Conservation (phyloP, 2,888 invertebrate species). For the Trisateles emortualis region DNA sequence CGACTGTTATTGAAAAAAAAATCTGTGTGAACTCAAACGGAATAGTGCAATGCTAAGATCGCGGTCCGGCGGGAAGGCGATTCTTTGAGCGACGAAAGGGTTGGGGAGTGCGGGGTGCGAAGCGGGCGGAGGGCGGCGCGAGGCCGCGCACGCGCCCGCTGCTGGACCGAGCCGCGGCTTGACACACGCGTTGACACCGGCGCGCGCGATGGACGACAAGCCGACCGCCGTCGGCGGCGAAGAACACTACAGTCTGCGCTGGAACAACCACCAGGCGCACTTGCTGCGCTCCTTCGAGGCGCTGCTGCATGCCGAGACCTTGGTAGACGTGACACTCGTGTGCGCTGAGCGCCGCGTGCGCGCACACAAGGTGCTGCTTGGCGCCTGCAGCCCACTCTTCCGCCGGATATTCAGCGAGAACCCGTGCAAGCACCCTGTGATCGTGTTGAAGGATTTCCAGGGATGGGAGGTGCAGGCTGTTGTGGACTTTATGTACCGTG, state of each 20-base stretch:
- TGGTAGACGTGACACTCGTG: conserved; percentile 96
- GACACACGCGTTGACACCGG: conserved; percentile 73
- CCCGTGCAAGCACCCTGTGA: conserved; percentile 97
- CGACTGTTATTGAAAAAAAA: conserved; percentile 38
- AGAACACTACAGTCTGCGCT: conserved; percentile 96
- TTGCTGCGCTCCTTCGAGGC: conserved; percentile 95
- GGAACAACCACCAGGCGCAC: conserved; percentile 97
- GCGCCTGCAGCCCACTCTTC: conserved; percentile 96
- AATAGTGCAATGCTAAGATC: conserved; percentile 71
- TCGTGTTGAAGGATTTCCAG: conserved; percentile 95
- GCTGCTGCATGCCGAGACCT: conserved; percentile 94
- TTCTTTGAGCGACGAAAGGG: conserved; percentile 79
- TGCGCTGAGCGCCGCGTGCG: conserved; percentile 94
- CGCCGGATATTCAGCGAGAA: conserved; percentile 95
- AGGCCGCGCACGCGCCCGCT: conserved; percentile 77
- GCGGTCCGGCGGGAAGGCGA: conserved; percentile 71
- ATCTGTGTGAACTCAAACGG: conserved; percentile 51
- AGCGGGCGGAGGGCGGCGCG: conserved; percentile 79
- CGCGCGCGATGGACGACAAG: conserved; percentile 83
- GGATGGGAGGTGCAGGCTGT: conserved; percentile 96
- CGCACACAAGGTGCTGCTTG: conserved; percentile 96
- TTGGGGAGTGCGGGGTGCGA: conserved; percentile 73
- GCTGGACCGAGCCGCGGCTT: conserved; percentile 56
- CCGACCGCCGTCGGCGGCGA: conserved; percentile 79
- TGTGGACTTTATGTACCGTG: conserved; percentile 97